phyloP scores from a whole-genome alignment of 2,888 invertebrate genomes.

The Ennomos quercinarius region DNA sequence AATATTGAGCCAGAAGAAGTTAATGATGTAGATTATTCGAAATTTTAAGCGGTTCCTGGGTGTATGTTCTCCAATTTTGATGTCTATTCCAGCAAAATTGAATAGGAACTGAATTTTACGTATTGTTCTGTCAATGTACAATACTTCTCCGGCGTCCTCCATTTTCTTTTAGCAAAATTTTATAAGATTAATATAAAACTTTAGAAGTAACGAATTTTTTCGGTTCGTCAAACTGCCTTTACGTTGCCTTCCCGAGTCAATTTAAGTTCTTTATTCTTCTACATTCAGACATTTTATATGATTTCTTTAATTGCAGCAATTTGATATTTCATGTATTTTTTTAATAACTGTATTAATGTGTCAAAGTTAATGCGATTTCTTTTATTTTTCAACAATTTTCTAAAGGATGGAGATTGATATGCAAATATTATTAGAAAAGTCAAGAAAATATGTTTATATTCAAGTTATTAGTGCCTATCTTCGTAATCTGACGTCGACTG shows the following conservation, averaged over 20 bases:
- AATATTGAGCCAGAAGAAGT: constrained; percentile 52
- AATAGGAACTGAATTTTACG: constrained; percentile 48
- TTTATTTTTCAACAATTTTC: background rate
- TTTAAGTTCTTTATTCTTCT: no score
- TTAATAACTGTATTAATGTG: constrained; percentile 5
- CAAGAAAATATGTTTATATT: no score
- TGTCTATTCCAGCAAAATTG: constrained; percentile 49
- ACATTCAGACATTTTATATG: background rate
- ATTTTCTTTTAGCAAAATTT: no score
- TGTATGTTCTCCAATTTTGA: constrained; percentile 43
- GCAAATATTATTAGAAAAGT: no score
- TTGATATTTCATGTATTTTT: background rate
- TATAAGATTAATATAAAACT: no score
- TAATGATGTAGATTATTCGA: constrained; percentile 48
- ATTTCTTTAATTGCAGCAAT: background rate
- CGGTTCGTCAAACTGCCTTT: no score
- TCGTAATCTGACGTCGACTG: no score
- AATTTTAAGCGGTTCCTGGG: constrained; percentile 27
- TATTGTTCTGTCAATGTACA: constrained; percentile 47
- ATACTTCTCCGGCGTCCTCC: no score
- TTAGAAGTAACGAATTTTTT: no score
- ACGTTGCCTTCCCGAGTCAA: no score
- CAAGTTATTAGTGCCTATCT: no score
- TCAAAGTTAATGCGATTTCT: background rate
- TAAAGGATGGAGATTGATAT: background rate